These are phyloP conservation scores for Branchinecta sandiegonensis DNA, from an alignment of 2,888 invertebrate genomes.

Conservation along the genomic window DNA sequence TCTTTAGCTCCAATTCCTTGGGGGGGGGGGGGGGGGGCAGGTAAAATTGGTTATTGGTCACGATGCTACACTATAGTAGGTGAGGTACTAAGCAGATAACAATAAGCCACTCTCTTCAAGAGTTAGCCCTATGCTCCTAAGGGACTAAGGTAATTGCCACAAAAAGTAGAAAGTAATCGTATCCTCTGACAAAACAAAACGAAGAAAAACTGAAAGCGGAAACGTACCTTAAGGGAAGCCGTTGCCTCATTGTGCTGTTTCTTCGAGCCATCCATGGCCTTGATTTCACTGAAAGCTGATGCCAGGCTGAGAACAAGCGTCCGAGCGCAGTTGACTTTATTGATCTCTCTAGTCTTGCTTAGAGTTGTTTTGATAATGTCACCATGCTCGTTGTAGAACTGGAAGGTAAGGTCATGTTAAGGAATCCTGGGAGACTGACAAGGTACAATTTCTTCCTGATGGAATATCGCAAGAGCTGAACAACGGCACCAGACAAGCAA, in stretches of 20 bases:
- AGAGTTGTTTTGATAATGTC: slow-evolving; percentile 95
- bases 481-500: too few species aligned
- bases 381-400: slow-evolving; percentile 95
- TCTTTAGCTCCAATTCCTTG: too few species aligned
- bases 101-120: too few species aligned
- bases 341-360: slow-evolving; percentile 91
- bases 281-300: slow-evolving; percentile 64
- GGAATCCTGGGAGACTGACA: background rate
- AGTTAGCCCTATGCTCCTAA: too few species aligned
- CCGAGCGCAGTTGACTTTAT: slow-evolving; percentile 86
- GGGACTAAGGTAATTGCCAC: too few species aligned
- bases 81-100: too few species aligned
- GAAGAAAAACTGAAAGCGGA: background rate
- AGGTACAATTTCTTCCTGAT: background rate
- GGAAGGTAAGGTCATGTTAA: slow-evolving; percentile 30
- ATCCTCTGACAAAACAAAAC: too few species aligned
- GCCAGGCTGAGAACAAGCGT: slow-evolving; percentile 86
- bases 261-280: slow-evolving; percentile 33
- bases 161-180: too few species aligned
- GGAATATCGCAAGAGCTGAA: too few species aligned
- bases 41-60: too few species aligned
- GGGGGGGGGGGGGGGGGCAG: too few species aligned
- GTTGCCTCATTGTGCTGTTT: slow-evolving; percentile 65
- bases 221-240: slow-evolving; percentile 61
- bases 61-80: too few species aligned